phyloP scores from a whole-genome alignment of 2,888 invertebrate species.

The Dione juno region DNA sequence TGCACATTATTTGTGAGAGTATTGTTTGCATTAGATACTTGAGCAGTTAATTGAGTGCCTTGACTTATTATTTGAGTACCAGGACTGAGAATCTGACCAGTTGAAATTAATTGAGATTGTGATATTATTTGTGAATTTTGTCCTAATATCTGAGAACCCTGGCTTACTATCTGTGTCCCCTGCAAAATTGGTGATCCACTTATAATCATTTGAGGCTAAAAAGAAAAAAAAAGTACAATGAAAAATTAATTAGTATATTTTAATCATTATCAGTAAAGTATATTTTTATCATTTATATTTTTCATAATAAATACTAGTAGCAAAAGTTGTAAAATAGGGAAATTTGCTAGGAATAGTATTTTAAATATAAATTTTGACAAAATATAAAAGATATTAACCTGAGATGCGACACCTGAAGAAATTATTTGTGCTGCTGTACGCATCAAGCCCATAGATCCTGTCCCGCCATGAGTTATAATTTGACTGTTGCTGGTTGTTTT shows the following conservation, averaged over 20 bases:
- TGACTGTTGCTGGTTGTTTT: conserved; percentile 70
- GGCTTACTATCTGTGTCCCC: conserved; percentile 75
- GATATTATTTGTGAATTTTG: conserved; percentile 72
- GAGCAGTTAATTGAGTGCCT: conserved; percentile 72
- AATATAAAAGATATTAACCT: conserved; percentile 56
- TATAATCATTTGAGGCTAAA: conserved; percentile 76
- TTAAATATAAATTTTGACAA: not conserved
- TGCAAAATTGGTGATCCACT: conserved; percentile 74
- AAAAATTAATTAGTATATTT: not conserved
- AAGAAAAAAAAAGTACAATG: conserved; percentile 15
- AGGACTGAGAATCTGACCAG: conserved; percentile 69
- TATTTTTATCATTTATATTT: no score
- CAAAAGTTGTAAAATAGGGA: not conserved
- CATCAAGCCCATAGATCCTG: conserved; percentile 71
- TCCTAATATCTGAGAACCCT: conserved; percentile 71
- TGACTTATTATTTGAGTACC: conserved; percentile 79
- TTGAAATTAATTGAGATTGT: conserved; percentile 69
- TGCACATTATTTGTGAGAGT: conserved; percentile 57
- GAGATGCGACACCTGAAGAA: conserved; percentile 72
- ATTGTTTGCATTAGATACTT: conserved; percentile 62
- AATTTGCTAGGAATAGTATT: not conserved
- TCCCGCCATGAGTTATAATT: conserved; percentile 63
- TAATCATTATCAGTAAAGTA: no score
- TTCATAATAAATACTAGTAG: not conserved
- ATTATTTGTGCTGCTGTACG: conserved; percentile 78